phyloP scores from a whole-genome alignment of 64 coral and sea anemone species.

The Montipora efflorescens region DNA sequence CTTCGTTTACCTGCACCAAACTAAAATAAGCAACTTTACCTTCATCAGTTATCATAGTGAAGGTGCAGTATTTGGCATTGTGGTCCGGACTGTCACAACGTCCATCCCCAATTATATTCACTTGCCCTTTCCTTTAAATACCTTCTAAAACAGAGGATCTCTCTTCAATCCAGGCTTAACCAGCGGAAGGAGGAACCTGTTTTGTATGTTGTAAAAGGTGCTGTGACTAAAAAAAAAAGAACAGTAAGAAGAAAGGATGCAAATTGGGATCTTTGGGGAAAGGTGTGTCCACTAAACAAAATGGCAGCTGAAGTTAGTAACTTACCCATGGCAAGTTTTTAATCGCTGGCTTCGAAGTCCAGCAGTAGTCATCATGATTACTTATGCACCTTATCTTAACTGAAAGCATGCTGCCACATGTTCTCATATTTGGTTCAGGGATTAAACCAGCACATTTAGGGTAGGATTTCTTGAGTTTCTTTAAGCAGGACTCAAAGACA shows the following conservation, averaged over 20 bases:
- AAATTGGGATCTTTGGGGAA: constrained; percentile 35
- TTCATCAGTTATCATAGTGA: constrained; percentile 28
- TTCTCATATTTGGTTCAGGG: background rate
- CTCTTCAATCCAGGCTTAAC: constrained; percentile 45
- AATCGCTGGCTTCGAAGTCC: constrained; percentile 46
- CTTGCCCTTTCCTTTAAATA: background rate
- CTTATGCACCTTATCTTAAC: constrained; percentile 21
- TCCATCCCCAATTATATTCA: constrained; percentile 68
- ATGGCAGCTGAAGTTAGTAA: constrained; percentile 62
- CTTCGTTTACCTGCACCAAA: constrained; percentile 64
- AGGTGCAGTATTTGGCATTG: constrained; percentile 60
- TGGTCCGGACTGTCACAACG: constrained; percentile 72
- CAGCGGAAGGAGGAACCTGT: constrained; percentile 49
- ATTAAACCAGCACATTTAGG: background rate
- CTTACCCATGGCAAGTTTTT: constrained; percentile 34
- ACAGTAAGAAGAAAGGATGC: constrained; percentile 38
- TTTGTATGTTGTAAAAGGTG: constrained; percentile 68
- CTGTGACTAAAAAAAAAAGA: constrained; percentile 35
- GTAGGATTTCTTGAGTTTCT: background rate
- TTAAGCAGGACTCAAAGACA: constrained; percentile 1
- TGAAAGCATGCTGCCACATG: constrained; percentile 31
- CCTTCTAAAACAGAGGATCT: constrained; percentile 11
- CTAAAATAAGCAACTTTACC: constrained; percentile 27
- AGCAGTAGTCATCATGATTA: constrained; percentile 20
- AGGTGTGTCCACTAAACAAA: constrained; percentile 68